Evolutionary conservation across 2,888 invertebrate genomes (phyloP).

Genomic region (Urechis unicinctus): DNA sequence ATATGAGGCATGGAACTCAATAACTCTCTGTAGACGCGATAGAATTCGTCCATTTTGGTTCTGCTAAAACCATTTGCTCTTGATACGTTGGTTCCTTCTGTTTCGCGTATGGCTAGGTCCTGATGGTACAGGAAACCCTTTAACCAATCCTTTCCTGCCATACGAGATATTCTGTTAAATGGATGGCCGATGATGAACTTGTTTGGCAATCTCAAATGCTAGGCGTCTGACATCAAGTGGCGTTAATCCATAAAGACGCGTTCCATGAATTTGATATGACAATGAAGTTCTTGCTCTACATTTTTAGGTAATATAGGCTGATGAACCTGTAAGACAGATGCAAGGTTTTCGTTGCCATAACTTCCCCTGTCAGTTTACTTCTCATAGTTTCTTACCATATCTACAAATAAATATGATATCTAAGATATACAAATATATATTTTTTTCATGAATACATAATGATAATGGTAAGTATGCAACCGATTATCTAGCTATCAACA

Average conservation of each 20-base stretch:
- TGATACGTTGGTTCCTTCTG: conserved; percentile 16
- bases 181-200: conserved; percentile 9
- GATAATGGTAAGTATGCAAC: too few species aligned
- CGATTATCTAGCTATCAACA: too few species aligned
- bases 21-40: conserved; percentile 3
- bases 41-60: conserved; percentile 14
- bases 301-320: too few species aligned
- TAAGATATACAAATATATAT: too few species aligned
- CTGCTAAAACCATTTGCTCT: conserved; percentile 19
- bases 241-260: conserved; percentile 13
- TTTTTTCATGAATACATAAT: too few species aligned
- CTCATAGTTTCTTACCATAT: too few species aligned
- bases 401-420: too few species aligned
- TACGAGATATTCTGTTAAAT: conserved; percentile 13
- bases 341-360: too few species aligned
- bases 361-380: too few species aligned
- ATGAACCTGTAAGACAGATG: too few species aligned
- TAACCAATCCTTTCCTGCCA: conserved; percentile 21
- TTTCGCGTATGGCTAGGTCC: conserved; percentile 12
- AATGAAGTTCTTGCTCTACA: too few species aligned
- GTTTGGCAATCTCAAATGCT: conserved; percentile 19
- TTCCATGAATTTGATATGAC: too few species aligned
- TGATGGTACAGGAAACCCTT: conserved; percentile 15
- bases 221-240: conserved; percentile 11
- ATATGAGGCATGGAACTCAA: conserved; percentile 1